A percentile compares a stretch with the other conserved stretches of the same genome.
Conservation (phyloP, 2,797 vertebrate species). For the Sciaenops ocellatus region DNA sequence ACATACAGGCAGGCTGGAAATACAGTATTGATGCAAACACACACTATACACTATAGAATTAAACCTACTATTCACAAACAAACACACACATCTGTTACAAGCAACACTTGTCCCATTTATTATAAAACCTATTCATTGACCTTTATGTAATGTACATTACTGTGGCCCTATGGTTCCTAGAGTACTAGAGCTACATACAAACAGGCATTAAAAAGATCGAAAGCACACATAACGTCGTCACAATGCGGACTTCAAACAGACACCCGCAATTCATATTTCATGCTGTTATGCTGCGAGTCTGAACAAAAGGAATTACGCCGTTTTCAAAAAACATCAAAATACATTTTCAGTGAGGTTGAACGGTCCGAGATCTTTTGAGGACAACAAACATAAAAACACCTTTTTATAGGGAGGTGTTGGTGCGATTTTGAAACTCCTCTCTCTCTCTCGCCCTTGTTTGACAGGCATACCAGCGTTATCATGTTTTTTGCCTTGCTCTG, state of each 20-base stretch:
- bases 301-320: conserved; percentile 32
- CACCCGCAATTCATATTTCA: conserved; percentile 41
- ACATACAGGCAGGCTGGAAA: conserved; percentile 27
- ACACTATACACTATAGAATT: conserved; percentile 34
- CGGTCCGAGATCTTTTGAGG: conserved; percentile 1
- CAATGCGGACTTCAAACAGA: conserved; percentile 45
- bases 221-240: neutral
- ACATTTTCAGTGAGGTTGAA: conserved; percentile 34
- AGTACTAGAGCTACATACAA: neutral
- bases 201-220: conserved; percentile 21
- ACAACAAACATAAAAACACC: conserved; percentile 10
- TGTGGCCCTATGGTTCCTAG: conserved; percentile 3
- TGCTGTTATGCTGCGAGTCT: conserved; percentile 2
- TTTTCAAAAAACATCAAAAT: conserved; percentile 42
- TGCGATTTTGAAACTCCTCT: conserved; percentile 30
- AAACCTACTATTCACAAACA: conserved; percentile 37
- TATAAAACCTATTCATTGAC: conserved; percentile 2
- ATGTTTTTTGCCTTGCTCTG: conserved; percentile 23
- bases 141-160: neutral
- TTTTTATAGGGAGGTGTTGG: neutral
- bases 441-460: conserved; percentile 29
- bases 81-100: conserved; percentile 26
- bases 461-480: conserved; percentile 8
- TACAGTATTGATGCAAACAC: conserved; percentile 19
- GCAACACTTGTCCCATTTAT: conserved; percentile 3